Conservation (phyloP, 1,140 invertebrate genomes). For the Drosophila leontia region DNA sequence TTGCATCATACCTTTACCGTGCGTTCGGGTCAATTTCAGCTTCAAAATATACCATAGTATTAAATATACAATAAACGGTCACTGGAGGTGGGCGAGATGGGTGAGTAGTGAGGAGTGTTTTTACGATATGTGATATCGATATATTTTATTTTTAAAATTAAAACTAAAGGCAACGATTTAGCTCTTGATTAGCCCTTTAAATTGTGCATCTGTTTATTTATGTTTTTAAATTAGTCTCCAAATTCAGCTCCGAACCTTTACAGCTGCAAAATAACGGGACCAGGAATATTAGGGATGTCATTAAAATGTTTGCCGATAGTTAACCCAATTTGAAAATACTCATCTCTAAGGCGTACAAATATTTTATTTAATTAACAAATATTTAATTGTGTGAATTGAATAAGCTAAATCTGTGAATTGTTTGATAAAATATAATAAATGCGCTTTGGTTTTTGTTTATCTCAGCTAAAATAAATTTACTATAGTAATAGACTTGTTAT, state of each 20-base stretch:
- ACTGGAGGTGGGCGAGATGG: not conserved
- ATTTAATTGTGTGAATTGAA: not conserved
- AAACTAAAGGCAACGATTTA: no score
- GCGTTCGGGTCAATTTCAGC: conserved; percentile 1
- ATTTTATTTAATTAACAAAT: not conserved
- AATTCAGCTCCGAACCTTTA: no score
- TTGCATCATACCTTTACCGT: conserved; percentile 64
- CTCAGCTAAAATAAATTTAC: not conserved
- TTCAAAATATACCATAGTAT: conserved; percentile 7
- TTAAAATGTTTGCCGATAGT: not conserved
- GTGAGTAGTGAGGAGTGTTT: not conserved
- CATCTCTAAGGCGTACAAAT: not conserved
- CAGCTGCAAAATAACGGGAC: not conserved
- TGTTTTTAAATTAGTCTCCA: no score
- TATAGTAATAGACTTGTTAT: no score
- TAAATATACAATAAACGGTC: conserved; percentile 9
- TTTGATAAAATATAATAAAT: not conserved
- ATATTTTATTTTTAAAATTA: not conserved
- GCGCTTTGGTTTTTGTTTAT: not conserved
- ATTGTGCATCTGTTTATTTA: no score
- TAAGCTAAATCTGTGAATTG: no score
- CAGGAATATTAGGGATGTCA: not conserved
- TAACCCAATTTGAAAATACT: not conserved
- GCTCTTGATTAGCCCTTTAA: no score
- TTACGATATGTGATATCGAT: not conserved